Evolutionary conservation across 1,140 invertebrate species (phyloP).

Genomic region (Drosophila mojavensis): DNA sequence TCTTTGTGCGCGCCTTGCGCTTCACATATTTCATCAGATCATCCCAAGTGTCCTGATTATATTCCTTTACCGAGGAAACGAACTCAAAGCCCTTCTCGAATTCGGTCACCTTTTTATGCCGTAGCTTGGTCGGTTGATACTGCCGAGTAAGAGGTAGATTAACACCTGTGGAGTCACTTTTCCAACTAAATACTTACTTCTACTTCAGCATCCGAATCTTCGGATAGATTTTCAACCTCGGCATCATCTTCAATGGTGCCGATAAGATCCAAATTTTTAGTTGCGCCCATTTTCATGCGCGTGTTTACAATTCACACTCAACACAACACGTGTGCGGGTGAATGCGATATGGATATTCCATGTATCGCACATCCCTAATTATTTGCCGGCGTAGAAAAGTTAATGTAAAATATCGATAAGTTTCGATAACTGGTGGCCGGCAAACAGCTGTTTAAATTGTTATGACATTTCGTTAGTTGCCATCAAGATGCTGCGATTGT

Average conservation of each 20-base stretch:
- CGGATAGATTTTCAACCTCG: conserved; percentile 90
- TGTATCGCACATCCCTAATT: conserved; percentile 1
- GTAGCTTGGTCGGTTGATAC: conserved; percentile 92
- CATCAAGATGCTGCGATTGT: conserved; percentile 63
- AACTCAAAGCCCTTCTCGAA: conserved; percentile 92
- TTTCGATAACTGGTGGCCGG: conserved; percentile 8
- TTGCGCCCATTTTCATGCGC: conserved; percentile 66
- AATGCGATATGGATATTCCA: not conserved
- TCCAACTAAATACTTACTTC: conserved; percentile 86
- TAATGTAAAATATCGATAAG: not conserved
- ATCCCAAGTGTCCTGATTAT: conserved; percentile 93
- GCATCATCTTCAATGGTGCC: conserved; percentile 92
- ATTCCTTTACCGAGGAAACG: conserved; percentile 89
- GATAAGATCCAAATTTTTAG: conserved; percentile 79
- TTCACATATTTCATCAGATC: conserved; percentile 93
- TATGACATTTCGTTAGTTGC: conserved; percentile 66
- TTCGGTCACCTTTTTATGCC: conserved; percentile 88
- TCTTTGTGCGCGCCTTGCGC: conserved; percentile 90
- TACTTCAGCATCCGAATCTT: conserved; percentile 92
- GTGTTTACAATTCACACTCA: conserved; percentile 55
- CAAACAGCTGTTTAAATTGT: conserved; percentile 61
- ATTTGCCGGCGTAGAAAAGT: not conserved
- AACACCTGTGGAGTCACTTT: conserved; percentile 26
- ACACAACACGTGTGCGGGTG: conserved; percentile 58
- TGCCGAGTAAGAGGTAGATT: conserved; percentile 79